Base-by-base conservation (phyloP, 1,140 invertebrate genomes). In the Holotrichia oblita region DNA sequence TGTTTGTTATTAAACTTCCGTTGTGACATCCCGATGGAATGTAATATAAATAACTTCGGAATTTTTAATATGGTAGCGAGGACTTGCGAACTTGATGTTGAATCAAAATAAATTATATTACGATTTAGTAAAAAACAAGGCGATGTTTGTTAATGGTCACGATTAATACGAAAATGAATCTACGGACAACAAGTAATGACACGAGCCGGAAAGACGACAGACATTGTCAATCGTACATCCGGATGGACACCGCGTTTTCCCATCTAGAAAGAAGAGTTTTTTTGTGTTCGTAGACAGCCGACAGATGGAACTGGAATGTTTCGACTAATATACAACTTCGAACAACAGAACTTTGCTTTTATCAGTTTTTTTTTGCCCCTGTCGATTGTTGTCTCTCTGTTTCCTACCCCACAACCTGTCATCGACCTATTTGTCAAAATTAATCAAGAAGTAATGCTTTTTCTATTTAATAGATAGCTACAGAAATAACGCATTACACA, bases 321-420 rank as follows among this genome's bases (percentile, higher is more conserved):
- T 55, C 48, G 48, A 55, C 48, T 55, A 55, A 55, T 55, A 55
- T 55, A 55, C 48, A 55, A 55, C 48, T 55, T 55, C 14, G 48
- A 55, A 55, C 48, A 55, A 55, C 48, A 55, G 48, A 55, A 55
- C 48, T 55, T 55, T 55, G 48, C 48, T 55, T 55, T 55, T 55
- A 55, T n/a, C 17, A 55, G 48, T n/a, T 55, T 55, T 55, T 55
- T 55, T 55, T n/a, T n/a, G 4, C 14, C 14, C 17, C 48, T 12
- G 14, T 6, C 48, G 48, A 55, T 55, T 55, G 48, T 55, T 55
- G 48, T 55, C 14, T 48, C 44, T 55, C 48, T 17, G 14, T 14
- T 17, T 55, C 17, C 9, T 17, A n/a, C 14, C 17, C 14, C 14
- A 17, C 14, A n/a, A 17, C 12, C 14, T n/a, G 48, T 55, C 48